These are phyloP conservation scores for Proisotoma minuta DNA, from an alignment of 2,888 invertebrate species.

Conservation along the genomic window DNA sequence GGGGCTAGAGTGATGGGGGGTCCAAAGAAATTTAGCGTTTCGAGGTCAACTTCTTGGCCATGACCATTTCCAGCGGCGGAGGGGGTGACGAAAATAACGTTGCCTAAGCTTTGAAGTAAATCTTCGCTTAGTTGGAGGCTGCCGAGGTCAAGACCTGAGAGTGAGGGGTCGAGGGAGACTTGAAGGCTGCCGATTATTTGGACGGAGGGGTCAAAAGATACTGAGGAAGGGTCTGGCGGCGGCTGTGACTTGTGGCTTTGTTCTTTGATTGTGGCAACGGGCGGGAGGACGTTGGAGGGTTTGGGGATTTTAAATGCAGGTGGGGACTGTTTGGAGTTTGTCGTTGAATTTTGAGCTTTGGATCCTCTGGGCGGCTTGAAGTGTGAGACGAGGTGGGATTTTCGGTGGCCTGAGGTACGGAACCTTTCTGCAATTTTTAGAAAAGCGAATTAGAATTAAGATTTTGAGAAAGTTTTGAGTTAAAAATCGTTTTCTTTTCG, in stretches of 20 bases:
- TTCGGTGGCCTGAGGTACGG: conserved; percentile 63
- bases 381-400: conserved; percentile 59
- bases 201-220: conserved; percentile 23
- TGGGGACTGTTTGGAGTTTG: conserved; percentile 10
- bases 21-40: background rate
- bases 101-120: conserved; percentile 52
- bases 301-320: background rate
- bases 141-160: conserved; percentile 53
- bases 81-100: conserved; percentile 50
- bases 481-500: no score
- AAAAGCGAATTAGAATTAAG: no score
- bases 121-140: conserved; percentile 54
- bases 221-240: background rate
- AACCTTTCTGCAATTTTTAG: no score
- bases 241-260: background rate
- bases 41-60: background rate
- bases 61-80: conserved; percentile 16
- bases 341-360: background rate
- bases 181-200: conserved; percentile 51
- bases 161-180: conserved; percentile 49
- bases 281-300: conserved; percentile 13
- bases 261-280: conserved; percentile 21
- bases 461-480: no score
- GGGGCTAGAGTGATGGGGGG: background rate
- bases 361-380: conserved; percentile 48